Evolutionary conservation across 2,797 vertebrate species (phyloP).

Genomic region (Girardinus metallicus): DNA sequence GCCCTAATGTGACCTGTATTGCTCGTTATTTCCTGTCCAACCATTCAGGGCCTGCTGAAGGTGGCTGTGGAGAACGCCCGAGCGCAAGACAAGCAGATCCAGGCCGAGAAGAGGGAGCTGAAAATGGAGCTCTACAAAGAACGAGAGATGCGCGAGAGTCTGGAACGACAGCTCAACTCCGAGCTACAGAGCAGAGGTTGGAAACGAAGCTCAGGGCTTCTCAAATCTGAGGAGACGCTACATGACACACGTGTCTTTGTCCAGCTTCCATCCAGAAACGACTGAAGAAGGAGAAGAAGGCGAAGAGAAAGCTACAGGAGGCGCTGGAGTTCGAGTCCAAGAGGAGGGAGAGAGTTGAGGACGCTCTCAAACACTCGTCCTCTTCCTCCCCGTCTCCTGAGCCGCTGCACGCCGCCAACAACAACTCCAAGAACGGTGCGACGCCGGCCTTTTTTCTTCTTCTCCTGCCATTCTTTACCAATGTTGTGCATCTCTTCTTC

Average conservation of each 20-base stretch:
- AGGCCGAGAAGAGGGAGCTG: conserved; percentile 94
- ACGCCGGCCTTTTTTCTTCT: background rate
- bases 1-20: background rate
- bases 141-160: conserved; percentile 90
- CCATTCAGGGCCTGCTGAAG: conserved; percentile 90
- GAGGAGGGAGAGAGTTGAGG: conserved; percentile 90
- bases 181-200: conserved; percentile 93
- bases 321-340: conserved; percentile 95
- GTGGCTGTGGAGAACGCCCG: conserved; percentile 95
- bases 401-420: conserved; percentile 64
- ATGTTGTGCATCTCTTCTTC: background rate
- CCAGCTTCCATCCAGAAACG: conserved; percentile 94
- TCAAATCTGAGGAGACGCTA: background rate
- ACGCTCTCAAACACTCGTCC: conserved; percentile 89
- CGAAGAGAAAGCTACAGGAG: conserved; percentile 96
- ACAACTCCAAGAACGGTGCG: conserved; percentile 56
- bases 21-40: background rate
- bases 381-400: conserved; percentile 77
- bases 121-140: conserved; percentile 94
- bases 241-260: too few species aligned
- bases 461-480: background rate
- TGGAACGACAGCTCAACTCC: conserved; percentile 92
- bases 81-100: conserved; percentile 95
- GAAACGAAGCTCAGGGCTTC: background rate
- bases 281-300: conserved; percentile 96